A percentile compares a stretch with the other conserved stretches of the same genome.
These are phyloP conservation scores for Notospermus geniculatus DNA, from an alignment of 1,140 invertebrate species.

Conservation along the genomic window DNA sequence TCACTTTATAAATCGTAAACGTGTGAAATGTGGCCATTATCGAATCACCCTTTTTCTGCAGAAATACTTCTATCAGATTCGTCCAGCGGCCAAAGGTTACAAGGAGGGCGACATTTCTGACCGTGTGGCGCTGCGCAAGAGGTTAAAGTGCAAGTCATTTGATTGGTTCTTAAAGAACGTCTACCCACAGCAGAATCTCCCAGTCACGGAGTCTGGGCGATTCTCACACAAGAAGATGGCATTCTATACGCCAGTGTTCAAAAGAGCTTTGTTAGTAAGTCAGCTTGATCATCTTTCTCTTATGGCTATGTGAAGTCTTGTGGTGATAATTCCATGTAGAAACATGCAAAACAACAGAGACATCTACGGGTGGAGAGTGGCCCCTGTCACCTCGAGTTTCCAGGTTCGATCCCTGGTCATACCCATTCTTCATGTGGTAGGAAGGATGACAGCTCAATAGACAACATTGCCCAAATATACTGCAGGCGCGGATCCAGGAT, in stretches of 20 bases:
- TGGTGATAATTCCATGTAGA: conserved; percentile 25
- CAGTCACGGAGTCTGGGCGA: conserved; percentile 62
- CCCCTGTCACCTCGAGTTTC: too few relatives aligned
- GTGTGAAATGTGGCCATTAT: not conserved
- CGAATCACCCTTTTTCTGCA: conserved; percentile 43
- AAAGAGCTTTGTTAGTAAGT: conserved; percentile 66
- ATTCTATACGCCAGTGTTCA: conserved; percentile 91
- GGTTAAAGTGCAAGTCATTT: conserved; percentile 91
- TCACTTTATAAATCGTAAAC: not conserved
- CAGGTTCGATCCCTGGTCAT: conserved; percentile 27
- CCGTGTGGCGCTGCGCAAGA: conserved; percentile 70
- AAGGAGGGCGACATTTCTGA: conserved; percentile 89
- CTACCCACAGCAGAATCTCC: conserved; percentile 92
- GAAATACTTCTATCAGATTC: conserved; percentile 75
- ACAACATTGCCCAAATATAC: too few relatives aligned
- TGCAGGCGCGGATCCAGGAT: too few relatives aligned
- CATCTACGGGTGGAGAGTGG: too few relatives aligned
- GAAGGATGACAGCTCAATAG: too few relatives aligned
- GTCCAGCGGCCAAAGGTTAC: conserved; percentile 62
- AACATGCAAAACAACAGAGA: conserved; percentile 60
- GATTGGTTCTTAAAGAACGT: conserved; percentile 97
- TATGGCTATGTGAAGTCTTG: conserved; percentile 23
- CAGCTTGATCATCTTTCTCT: conserved; percentile 67
- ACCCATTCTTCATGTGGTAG: too few relatives aligned
- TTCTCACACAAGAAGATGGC: conserved; percentile 79